Conservation (phyloP, 1,140 invertebrate species). For the Zophobas atratus region DNA sequence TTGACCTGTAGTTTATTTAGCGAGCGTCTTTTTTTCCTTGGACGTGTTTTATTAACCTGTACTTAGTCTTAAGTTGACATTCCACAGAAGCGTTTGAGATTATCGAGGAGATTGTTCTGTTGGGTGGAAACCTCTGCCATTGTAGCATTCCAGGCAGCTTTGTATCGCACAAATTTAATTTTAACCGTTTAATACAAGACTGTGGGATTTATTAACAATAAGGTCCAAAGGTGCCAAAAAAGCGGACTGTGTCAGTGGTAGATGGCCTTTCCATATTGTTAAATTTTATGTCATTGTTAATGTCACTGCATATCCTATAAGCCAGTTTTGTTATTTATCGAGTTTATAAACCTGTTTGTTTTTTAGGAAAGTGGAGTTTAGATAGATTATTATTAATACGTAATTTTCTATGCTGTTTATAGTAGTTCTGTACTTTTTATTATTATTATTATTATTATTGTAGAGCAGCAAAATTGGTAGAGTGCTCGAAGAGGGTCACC, state of each 20-base stretch:
- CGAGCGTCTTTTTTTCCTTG: neutral
- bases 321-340: slow-evolving; percentile 17
- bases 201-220: neutral
- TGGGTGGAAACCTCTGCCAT: slow-evolving; percentile 6
- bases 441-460: too few relatives aligned
- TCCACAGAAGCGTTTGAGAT: slow-evolving; percentile 6
- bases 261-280: slow-evolving; percentile 36
- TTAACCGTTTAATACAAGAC: slow-evolving; percentile 7
- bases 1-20: slow-evolving; percentile 23
- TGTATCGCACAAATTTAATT: slow-evolving; percentile 32
- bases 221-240: slow-evolving; percentile 31
- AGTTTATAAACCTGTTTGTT: neutral
- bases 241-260: slow-evolving; percentile 31
- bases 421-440: neutral
- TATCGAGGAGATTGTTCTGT: slow-evolving; percentile 16
- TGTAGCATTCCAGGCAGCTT: slow-evolving; percentile 31
- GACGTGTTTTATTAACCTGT: slow-evolving; percentile 7
- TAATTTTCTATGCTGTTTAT: slow-evolving; percentile 26
- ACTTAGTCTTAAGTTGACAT: slow-evolving; percentile 36
- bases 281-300: slow-evolving; percentile 37
- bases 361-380: slow-evolving; percentile 14
- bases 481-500: neutral
- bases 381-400: slow-evolving; percentile 11
- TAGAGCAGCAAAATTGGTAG: neutral
- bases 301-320: slow-evolving; percentile 25